Evolutionary conservation across 2,113 vertebrate species (phyloP).

Genomic region (Leucopsar rothschildi): DNA sequence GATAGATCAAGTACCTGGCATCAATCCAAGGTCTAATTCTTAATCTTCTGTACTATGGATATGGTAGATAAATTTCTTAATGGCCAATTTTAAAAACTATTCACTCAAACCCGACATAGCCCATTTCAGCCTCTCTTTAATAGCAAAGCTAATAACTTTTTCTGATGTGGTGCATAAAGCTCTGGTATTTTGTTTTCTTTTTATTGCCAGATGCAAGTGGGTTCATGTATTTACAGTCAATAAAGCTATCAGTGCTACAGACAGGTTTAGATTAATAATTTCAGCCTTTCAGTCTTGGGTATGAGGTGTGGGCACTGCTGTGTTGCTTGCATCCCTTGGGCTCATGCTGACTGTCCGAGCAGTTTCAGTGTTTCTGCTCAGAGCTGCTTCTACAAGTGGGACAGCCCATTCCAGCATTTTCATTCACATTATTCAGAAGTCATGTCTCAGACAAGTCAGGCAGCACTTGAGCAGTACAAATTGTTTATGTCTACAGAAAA

Average conservation of each 20-base stretch:
- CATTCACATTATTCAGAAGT: neutral
- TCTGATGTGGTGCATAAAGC: constrained; percentile 53
- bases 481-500: neutral
- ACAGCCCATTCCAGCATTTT: neutral
- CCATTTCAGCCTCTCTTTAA: constrained; percentile 48
- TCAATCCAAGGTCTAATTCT: constrained; percentile 48
- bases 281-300: neutral
- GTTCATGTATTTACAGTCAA: constrained; percentile 33
- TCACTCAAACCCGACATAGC: constrained; percentile 35
- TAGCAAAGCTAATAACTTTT: constrained; percentile 55
- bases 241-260: constrained; percentile 28
- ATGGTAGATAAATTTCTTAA: constrained; percentile 59
- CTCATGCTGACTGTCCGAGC: fast-evolving
- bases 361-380: neutral
- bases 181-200: constrained; percentile 51
- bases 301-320: neutral
- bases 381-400: neutral
- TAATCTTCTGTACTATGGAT: constrained; percentile 39
- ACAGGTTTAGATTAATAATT: constrained; percentile 28
- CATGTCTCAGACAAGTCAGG: neutral
- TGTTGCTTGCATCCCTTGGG: neutral
- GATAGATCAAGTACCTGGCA: constrained; percentile 8
- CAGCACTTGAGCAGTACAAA: neutral
- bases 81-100: constrained; percentile 44
- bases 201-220: constrained; percentile 22